Conservation (phyloP, 2,797 vertebrate genomes). For the Adrianichthys oophorus region DNA sequence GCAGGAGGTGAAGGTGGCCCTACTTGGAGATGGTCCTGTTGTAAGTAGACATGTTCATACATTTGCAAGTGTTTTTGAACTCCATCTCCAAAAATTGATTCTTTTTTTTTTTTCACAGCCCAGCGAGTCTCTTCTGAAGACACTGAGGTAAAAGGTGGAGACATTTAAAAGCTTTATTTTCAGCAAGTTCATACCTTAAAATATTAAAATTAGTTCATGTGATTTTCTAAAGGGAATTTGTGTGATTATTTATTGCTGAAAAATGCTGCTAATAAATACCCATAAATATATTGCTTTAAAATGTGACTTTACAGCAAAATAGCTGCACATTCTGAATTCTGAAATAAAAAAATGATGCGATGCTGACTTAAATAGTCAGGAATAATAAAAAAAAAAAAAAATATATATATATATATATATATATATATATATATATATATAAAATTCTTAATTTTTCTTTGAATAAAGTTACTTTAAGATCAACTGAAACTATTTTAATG, state of each 20-base stretch:
- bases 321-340: too few species aligned
- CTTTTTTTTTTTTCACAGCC: constrained; percentile 64
- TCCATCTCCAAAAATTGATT: background rate
- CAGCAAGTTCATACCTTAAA: background rate
- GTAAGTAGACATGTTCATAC: constrained; percentile 61
- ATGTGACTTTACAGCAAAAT: too few species aligned
- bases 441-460: background rate
- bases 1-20: constrained; percentile 81
- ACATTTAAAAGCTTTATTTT: background rate
- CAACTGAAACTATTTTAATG: too few species aligned
- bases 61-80: background rate
- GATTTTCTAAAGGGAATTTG: background rate
- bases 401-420: too few species aligned
- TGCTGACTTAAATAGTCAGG: too few species aligned
- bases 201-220: background rate
- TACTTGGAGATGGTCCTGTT: constrained; percentile 76
- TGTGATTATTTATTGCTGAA: too few species aligned
- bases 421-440: too few species aligned
- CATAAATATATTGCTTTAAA: too few species aligned
- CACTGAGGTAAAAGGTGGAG: constrained; percentile 78
- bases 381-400: too few species aligned
- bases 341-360: too few species aligned
- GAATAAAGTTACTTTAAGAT: too few species aligned
- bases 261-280: too few species aligned
- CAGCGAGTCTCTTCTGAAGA: constrained; percentile 75